Conservation (phyloP, 1,140 invertebrate genomes). For the Drosophila setifemur region DNA sequence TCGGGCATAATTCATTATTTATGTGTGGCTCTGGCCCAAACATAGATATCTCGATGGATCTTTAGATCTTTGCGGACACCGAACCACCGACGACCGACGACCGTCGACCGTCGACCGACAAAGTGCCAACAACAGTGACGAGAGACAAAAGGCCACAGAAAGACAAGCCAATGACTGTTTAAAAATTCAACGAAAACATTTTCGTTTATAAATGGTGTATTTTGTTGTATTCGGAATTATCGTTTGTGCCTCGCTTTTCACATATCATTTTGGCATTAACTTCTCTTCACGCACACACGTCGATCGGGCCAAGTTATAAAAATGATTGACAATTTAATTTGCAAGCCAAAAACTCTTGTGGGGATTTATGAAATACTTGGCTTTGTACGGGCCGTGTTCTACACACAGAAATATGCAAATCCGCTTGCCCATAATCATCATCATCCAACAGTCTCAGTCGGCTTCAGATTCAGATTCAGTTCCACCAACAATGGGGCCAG, state of each 20-base stretch:
- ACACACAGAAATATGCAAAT: slow-evolving; percentile 72
- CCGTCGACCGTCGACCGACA: no score
- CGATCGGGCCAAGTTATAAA: slow-evolving; percentile 65
- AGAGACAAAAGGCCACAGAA: slow-evolving; percentile 45
- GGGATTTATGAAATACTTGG: slow-evolving; percentile 70
- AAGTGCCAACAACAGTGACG: slow-evolving; percentile 53
- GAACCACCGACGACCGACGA: no score
- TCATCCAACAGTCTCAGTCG: slow-evolving; percentile 30
- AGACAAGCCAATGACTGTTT: slow-evolving; percentile 77
- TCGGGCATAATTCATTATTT: slow-evolving; percentile 77
- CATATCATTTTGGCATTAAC: slow-evolving; percentile 77
- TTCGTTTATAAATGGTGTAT: slow-evolving; percentile 44
- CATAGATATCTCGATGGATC: slow-evolving; percentile 46
- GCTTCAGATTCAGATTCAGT: slow-evolving; percentile 3
- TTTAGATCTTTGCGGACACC: slow-evolving; percentile 64
- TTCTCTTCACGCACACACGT: slow-evolving; percentile 66
- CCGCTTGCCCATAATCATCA: slow-evolving; percentile 63
- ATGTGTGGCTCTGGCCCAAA: slow-evolving; percentile 54
- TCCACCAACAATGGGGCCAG: slow-evolving; percentile 25
- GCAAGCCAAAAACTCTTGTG: slow-evolving; percentile 60
- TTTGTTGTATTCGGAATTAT: no score
- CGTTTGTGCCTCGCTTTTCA: slow-evolving; percentile 45
- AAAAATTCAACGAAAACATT: slow-evolving; percentile 64
- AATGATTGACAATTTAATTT: slow-evolving; percentile 82
- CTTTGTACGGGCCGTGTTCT: slow-evolving; percentile 50